Evolutionary conservation across 2,888 invertebrate species (phyloP).

Genomic region (Sycophila texana): DNA sequence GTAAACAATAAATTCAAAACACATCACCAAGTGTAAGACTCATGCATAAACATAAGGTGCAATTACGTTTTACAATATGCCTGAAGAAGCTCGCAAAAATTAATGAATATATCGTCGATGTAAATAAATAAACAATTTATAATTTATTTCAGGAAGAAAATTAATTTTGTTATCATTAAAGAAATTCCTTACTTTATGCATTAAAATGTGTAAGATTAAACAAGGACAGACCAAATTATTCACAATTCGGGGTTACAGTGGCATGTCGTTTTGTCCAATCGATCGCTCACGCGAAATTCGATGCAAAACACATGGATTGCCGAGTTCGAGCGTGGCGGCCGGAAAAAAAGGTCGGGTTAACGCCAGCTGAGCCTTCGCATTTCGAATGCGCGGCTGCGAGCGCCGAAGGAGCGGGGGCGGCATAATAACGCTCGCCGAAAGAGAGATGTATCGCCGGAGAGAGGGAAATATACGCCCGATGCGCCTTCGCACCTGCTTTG

Average conservation of each 20-base stretch:
- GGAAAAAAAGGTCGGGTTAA: neutral
- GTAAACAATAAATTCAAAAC: no score
- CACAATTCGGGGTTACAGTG: neutral
- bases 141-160: no score
- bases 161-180: no score
- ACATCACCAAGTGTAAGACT: no score
- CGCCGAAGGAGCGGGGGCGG: neutral
- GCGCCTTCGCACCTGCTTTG: neutral
- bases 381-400: neutral
- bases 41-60: no score
- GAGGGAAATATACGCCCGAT: neutral
- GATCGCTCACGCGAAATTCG: neutral
- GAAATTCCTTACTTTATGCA: no score
- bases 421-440: neutral
- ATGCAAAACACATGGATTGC: neutral
- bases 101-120: no score
- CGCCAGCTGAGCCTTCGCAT: constrained; percentile 5
- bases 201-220: no score
- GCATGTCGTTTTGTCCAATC: neutral
- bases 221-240: no score
- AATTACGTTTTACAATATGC: no score
- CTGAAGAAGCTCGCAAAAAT: no score
- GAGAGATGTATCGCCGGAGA: neutral
- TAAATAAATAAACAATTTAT: no score
- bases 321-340: neutral